Conservation (phyloP, 2,797 vertebrate genomes). For the Acipenser transmontanus region DNA sequence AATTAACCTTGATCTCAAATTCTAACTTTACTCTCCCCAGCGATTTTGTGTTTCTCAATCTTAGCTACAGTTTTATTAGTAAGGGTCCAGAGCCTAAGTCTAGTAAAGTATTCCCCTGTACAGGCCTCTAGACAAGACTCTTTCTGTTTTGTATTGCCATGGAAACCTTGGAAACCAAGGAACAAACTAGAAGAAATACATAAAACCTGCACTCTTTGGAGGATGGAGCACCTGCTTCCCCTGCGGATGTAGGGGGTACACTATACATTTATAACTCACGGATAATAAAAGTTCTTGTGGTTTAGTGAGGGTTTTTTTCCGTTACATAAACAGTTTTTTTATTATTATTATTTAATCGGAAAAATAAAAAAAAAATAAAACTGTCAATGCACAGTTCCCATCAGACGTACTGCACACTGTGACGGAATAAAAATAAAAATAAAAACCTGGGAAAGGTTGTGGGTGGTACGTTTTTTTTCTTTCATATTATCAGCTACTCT, state of each 20-base stretch:
- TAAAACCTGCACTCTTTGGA: conserved; percentile 66
- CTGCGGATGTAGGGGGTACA: conserved; percentile 44
- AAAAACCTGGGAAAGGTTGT: neutral
- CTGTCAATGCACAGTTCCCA: neutral
- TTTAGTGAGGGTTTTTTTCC: neutral
- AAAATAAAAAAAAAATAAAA: neutral
- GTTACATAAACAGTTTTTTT: neutral
- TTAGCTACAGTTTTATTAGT: conserved; percentile 38
- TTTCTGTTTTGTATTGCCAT: conserved; percentile 71
- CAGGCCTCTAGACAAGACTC: conserved; percentile 70
- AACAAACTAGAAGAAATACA: conserved; percentile 69
- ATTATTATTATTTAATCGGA: neutral
- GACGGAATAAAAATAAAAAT: neutral
- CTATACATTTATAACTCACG: conserved; percentile 32
- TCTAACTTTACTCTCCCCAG: conserved; percentile 29
- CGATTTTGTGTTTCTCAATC: conserved; percentile 43
- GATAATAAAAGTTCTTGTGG: conserved; percentile 14
- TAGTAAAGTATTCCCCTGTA: conserved; percentile 45
- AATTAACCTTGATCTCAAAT: too few species aligned
- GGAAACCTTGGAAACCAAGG: conserved; percentile 68
- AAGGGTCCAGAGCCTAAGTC: conserved; percentile 40
- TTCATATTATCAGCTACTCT: neutral
- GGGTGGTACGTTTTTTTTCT: neutral
- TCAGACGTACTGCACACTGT: too few species aligned
- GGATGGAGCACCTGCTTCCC: conserved; percentile 71